Base-by-base conservation (phyloP, 53 echinoderm and acorn worm species). In the Henricia sp. region DNA sequence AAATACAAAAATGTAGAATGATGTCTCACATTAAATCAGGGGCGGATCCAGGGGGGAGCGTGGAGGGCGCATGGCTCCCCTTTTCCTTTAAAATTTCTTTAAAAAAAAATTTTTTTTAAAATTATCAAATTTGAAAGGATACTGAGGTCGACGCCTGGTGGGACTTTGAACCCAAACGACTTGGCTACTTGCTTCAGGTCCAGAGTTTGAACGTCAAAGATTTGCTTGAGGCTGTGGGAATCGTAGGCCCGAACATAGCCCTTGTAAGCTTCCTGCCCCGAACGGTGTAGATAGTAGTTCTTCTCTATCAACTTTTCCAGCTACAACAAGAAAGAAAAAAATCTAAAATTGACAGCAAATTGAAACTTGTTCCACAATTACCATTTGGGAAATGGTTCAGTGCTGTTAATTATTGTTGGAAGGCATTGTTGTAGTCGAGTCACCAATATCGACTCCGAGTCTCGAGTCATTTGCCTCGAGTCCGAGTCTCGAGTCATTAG, bases 81-180 rank as follows among this genome's bases (percentile, higher is more conserved):
- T 32, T 21, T 37, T 1, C 21, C 16, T 38, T 19, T 35, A 35
- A n/a, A 1, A 51, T n/a, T n/a, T n/a, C n/a, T n/a, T n/a, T n/a
- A n/a, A n/a, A n/a, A n/a, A n/a, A n/a, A n/a, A n/a, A n/a, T n/a
- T n/a, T n/a, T n/a, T 21, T 17, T n/a, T 51, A n/a, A n/a, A n/a
- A n/a, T n/a, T n/a, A n/a, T 53, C 1, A 50, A 73, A 51, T 27
- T 34, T 20, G 21, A 92, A 95, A 96, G 96, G 94, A 96, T 96
- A 96, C 96, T 77, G 51, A 96, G 84, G 73, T 96, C 96, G 14
- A 96, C 91, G 44, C 96, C 94, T 17, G 96, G 96, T 17, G 96
- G 96, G 14, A 96, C 92, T 82, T 92, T 92, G 88, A 96, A 92
- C 12, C 96, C 96, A 69, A 96, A 96, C 17, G 96, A 96, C 77